Percentiles rank a stretch among this genome's conserved stretches.
These are phyloP conservation scores for Poeciliopsis occidentalis DNA, from an alignment of 2,113 vertebrate species.

Conservation along the genomic window DNA sequence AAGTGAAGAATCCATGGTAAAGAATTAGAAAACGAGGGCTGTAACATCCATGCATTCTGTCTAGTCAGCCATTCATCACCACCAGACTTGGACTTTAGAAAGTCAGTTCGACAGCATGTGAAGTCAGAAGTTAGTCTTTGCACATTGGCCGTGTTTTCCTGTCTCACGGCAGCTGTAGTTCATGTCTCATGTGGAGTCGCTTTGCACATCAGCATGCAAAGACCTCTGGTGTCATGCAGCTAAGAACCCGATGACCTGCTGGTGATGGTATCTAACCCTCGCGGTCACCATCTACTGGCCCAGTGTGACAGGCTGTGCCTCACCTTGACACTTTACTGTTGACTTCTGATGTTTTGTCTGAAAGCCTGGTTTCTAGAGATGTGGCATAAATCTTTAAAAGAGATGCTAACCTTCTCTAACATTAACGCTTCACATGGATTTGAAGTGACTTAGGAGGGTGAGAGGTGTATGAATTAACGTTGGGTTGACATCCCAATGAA, in stretches of 20 bases:
- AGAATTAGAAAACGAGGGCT: slow-evolving; percentile 13
- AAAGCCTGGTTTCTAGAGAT: slow-evolving; percentile 54
- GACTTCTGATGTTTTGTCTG: slow-evolving; percentile 59
- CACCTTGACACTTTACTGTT: slow-evolving; percentile 51
- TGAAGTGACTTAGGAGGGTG: background rate
- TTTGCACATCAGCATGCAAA: background rate
- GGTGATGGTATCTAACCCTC: slow-evolving; percentile 59
- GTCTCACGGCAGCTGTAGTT: slow-evolving; percentile 44
- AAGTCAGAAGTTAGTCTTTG: slow-evolving; percentile 65
- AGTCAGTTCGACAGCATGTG: slow-evolving; percentile 47
- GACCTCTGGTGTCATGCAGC: slow-evolving; percentile 26
- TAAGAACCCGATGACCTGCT: slow-evolving; percentile 48
- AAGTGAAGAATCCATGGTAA: slow-evolving; percentile 36
- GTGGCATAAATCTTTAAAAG: slow-evolving; percentile 52
- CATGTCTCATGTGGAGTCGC: slow-evolving; percentile 29
- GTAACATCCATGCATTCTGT: slow-evolving; percentile 4
- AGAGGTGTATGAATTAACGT: slow-evolving; percentile 10
- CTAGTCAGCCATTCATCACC: slow-evolving; percentile 32
- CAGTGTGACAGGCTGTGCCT: slow-evolving; percentile 64
- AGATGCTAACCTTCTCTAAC: slow-evolving; percentile 21
- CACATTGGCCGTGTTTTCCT: slow-evolving; percentile 54
- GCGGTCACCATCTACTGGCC: slow-evolving; percentile 50
- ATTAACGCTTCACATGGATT: slow-evolving; percentile 11
- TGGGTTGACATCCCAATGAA: background rate
- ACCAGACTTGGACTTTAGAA: slow-evolving; percentile 33